A percentile compares a stretch with the other conserved stretches of the same genome.
Evolutionary conservation across 2,113 vertebrate species (phyloP).

Genomic region (Sterrhoptilus dennistouni): DNA sequence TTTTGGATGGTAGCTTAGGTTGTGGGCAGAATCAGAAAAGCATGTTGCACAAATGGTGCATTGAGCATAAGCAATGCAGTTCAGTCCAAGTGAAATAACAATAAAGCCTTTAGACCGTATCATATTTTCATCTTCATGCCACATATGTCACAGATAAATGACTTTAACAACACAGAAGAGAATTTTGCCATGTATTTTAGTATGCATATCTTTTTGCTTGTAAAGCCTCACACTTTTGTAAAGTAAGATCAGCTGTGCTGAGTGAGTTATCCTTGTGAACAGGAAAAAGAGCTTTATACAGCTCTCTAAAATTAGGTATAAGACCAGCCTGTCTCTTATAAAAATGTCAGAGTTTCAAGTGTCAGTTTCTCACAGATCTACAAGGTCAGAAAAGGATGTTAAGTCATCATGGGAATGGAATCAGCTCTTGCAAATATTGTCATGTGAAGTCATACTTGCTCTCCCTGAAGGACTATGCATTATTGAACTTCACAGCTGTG

Average conservation of each 20-base stretch:
- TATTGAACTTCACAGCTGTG: background rate
- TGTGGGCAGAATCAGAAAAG: background rate
- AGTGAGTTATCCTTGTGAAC: background rate
- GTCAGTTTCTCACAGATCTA: background rate
- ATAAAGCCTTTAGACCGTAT: background rate
- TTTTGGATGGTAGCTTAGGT: background rate
- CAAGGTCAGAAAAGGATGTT: background rate
- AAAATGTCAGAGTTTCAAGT: background rate
- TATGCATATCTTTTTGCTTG: background rate
- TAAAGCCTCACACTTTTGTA: background rate
- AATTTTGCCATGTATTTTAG: background rate
- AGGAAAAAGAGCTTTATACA: background rate
- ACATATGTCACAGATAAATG: background rate
- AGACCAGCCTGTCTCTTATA: background rate
- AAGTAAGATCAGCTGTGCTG: background rate
- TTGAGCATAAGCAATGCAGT: background rate
- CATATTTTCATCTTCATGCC: background rate
- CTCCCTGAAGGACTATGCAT: background rate
- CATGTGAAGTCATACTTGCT: background rate
- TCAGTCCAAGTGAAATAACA: background rate
- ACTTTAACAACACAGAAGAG: background rate
- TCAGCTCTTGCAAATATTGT: background rate
- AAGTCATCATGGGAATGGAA: background rate
- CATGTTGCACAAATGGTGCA: background rate
- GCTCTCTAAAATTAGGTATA: slow-evolving; percentile 3